Evolutionary conservation across 2,888 invertebrate genomes (phyloP).

Genomic region (Spilarctia lutea): DNA sequence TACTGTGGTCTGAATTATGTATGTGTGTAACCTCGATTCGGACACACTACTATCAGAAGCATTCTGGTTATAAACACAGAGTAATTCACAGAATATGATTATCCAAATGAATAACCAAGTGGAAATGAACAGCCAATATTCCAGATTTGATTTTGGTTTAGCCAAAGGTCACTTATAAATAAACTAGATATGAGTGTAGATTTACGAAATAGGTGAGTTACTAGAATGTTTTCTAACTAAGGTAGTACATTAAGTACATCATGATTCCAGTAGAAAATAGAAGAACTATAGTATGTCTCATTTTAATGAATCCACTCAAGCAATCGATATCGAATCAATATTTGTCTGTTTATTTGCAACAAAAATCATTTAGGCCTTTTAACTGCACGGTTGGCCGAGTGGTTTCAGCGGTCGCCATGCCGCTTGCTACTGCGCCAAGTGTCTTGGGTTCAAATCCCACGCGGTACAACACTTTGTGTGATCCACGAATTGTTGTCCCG

Average conservation of each 20-base stretch:
- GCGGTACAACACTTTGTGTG: no score
- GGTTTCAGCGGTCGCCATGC: no score
- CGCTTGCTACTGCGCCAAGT: no score
- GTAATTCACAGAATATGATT: constrained; percentile 85
- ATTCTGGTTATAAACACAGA: constrained; percentile 83
- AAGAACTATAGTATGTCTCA: no score
- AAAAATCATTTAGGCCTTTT: background rate
- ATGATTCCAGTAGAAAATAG: constrained; percentile 6
- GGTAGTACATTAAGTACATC: no score
- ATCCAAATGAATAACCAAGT: constrained; percentile 81
- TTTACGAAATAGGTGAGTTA: background rate
- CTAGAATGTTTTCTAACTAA: background rate
- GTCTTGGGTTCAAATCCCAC: no score
- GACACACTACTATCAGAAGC: constrained; percentile 77
- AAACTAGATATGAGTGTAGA: background rate
- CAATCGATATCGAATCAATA: no score
- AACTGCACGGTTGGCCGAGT: no score
- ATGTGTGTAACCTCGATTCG: constrained; percentile 85
- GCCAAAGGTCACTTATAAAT: background rate
- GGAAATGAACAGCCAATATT: constrained; percentile 64
- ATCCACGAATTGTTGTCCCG: no score
- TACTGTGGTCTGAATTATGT: constrained; percentile 68
- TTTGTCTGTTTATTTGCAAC: background rate
- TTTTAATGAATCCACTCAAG: no score
- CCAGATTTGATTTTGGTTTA: constrained; percentile 63